A percentile compares a stretch with the other conserved stretches of the same genome.
Evolutionary conservation across 2,797 vertebrate species (phyloP).

Genomic region (Momotus momota): DNA sequence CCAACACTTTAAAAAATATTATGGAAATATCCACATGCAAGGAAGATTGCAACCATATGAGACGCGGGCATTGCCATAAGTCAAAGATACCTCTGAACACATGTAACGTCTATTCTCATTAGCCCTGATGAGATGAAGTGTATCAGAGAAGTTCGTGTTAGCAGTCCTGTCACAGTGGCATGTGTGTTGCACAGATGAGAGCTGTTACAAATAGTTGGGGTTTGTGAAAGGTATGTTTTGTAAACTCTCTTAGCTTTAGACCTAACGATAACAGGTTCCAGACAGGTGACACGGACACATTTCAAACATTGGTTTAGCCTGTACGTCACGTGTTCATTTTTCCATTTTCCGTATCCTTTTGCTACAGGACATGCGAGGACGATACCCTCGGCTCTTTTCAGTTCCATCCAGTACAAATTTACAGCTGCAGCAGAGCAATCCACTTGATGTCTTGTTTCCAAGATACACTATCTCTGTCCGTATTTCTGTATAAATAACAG

Average conservation of each 20-base stretch:
- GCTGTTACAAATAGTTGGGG: not conserved
- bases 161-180: not conserved
- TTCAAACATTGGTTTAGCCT: not conserved
- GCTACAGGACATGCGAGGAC: not conserved
- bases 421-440: not conserved
- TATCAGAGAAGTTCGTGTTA: not conserved
- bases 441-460: not conserved
- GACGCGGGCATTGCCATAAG: not conserved
- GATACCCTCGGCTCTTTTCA: not conserved
- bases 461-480: not conserved
- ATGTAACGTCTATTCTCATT: not conserved
- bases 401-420: not conserved
- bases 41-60: not conserved
- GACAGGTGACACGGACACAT: not conserved
- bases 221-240: not conserved
- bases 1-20: not conserved
- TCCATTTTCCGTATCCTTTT: not conserved
- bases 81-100: not conserved
- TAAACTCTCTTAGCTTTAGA: not conserved
- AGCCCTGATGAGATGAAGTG: not conserved
- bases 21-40: not conserved
- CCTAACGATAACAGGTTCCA: not conserved
- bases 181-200: not conserved
- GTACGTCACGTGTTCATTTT: not conserved
- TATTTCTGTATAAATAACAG: not conserved